These are phyloP conservation scores for Eidolon dupreanum DNA, from an alignment of 2,797 vertebrate species.

Conservation along the genomic window DNA sequence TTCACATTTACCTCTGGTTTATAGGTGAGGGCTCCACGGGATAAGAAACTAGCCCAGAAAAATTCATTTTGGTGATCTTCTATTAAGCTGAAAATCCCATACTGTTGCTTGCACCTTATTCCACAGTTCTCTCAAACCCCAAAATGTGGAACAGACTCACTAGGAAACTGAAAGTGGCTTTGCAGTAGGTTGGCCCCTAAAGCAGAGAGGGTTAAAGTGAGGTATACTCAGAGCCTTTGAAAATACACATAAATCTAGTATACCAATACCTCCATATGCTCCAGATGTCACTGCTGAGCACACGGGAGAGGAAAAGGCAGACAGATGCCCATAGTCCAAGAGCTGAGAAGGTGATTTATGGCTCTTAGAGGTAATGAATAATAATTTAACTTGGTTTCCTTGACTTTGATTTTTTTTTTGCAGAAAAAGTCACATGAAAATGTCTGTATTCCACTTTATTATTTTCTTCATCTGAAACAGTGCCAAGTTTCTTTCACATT, in stretches of 20 bases:
- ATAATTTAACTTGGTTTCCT: conserved; percentile 52
- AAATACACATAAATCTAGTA: conserved; percentile 57
- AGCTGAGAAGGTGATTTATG: conserved; percentile 39
- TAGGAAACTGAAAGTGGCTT: conserved; percentile 58
- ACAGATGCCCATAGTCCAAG: background rate
- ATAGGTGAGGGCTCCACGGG: background rate
- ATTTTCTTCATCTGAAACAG: conserved; percentile 29
- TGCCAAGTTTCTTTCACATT: conserved; percentile 61
- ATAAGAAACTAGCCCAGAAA: conserved; percentile 51
- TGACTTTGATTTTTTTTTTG: conserved; percentile 58
- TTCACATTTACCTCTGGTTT: conserved; percentile 17
- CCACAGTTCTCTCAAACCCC: conserved; percentile 2
- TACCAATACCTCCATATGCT: conserved; percentile 25
- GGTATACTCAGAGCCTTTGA: conserved; percentile 35
- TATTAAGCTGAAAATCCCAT: conserved; percentile 51
- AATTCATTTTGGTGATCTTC: conserved; percentile 37
- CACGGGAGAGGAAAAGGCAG: background rate
- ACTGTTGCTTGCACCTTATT: conserved; percentile 47
- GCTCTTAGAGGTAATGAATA: conserved; percentile 41
- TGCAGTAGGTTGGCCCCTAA: conserved; percentile 51
- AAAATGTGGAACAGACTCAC: conserved; percentile 45
- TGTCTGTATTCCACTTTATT: conserved; percentile 49
- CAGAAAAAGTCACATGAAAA: conserved; percentile 54
- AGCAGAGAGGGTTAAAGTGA: conserved; percentile 41
- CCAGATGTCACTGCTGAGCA: background rate